These are phyloP conservation scores for Fabriciana adippe DNA, from an alignment of 2,888 invertebrate species.

Conservation along the genomic window DNA sequence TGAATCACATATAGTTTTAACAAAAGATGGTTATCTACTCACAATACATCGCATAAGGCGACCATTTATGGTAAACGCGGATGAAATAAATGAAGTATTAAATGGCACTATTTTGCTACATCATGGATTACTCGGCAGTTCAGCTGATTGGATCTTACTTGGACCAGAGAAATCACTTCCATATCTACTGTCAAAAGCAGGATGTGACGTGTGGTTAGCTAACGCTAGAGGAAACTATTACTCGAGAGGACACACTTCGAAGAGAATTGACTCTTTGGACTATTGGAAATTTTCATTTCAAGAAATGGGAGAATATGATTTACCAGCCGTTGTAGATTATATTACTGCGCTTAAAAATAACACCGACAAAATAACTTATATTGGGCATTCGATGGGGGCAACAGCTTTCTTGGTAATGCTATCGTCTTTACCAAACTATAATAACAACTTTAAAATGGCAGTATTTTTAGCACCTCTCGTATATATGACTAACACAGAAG, in stretches of 20 bases:
- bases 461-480: slow-evolving; percentile 49
- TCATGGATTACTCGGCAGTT: slow-evolving; percentile 68
- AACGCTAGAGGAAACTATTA: slow-evolving; percentile 73
- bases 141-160: slow-evolving; percentile 68
- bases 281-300: slow-evolving; percentile 68
- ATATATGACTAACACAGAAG: slow-evolving; percentile 1
- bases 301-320: slow-evolving; percentile 64
- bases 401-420: slow-evolving; percentile 61
- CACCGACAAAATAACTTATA: slow-evolving; percentile 53
- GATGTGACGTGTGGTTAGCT: slow-evolving; percentile 84
- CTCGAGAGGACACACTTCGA: slow-evolving; percentile 55
- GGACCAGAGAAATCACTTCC: slow-evolving; percentile 63
- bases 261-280: slow-evolving; percentile 45
- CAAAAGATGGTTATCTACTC: slow-evolving; percentile 92
- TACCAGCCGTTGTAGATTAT: slow-evolving; percentile 61
- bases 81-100: slow-evolving; percentile 47
- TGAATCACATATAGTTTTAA: slow-evolving; percentile 87
- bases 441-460: slow-evolving; percentile 57
- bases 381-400: slow-evolving; percentile 71
- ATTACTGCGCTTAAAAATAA: slow-evolving; percentile 52
- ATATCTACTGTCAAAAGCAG: slow-evolving; percentile 77
- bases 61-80: slow-evolving; percentile 78
- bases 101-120: slow-evolving; percentile 56
- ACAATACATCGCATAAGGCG: slow-evolving; percentile 89
- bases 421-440: slow-evolving; percentile 56